These are phyloP conservation scores for Ciconia nigra DNA, from an alignment of 2,797 vertebrate genomes.

Conservation along the genomic window DNA sequence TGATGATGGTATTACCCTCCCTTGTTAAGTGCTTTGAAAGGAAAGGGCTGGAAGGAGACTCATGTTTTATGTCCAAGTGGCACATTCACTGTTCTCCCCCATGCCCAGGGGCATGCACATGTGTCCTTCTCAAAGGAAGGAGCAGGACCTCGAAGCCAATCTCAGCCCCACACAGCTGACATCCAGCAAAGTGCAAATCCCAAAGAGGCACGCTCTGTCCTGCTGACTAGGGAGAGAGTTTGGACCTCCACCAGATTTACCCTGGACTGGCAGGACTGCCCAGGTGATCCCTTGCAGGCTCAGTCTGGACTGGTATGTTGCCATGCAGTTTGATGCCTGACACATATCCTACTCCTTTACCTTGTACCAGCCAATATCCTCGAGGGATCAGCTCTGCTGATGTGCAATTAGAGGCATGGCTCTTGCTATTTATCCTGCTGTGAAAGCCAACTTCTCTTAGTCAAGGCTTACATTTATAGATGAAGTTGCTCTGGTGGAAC, in stretches of 20 bases:
- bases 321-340: not conserved
- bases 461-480: slow-evolving; percentile 41
- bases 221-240: not conserved
- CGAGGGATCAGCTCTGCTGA: slow-evolving; percentile 46
- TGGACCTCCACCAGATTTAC: not conserved
- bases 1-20: not conserved
- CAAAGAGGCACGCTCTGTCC: not conserved
- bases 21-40: not conserved
- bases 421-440: slow-evolving; percentile 41
- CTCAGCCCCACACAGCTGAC: not conserved
- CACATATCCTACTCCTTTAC: not conserved
- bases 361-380: not conserved
- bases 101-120: accelerated
- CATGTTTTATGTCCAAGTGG: not conserved
- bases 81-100: not conserved
- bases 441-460: slow-evolving; percentile 41
- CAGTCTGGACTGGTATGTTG: not conserved
- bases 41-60: not conserved
- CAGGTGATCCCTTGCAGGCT: not conserved
- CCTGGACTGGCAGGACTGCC: not conserved
- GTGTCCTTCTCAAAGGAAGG: not conserved
- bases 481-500: slow-evolving; percentile 47
- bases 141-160: not conserved
- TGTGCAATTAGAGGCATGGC: slow-evolving; percentile 24
- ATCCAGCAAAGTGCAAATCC: not conserved